phyloP scores from a whole-genome alignment of 2,888 invertebrate genomes.

The Philhelius pedissequus region DNA sequence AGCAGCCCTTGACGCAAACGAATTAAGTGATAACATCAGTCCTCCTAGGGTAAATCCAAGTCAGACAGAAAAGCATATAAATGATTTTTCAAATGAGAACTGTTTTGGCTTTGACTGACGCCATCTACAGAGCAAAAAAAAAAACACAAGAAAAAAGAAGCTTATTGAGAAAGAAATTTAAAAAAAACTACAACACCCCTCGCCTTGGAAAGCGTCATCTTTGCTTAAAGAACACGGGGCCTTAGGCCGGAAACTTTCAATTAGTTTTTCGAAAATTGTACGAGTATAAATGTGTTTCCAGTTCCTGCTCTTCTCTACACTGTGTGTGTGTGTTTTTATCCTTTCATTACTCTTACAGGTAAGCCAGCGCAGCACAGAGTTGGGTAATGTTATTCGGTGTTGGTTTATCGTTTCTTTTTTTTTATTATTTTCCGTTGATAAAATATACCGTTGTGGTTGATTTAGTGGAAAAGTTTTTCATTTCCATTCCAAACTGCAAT shows the following conservation, averaged over 20 bases:
- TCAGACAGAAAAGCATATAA: conserved; percentile 23
- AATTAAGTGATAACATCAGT: conserved; percentile 61
- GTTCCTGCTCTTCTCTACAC: conserved; percentile 1
- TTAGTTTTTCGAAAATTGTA: conserved; percentile 61
- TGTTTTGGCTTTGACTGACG: conserved; percentile 22
- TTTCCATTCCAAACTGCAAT: conserved; percentile 31
- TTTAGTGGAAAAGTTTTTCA: conserved; percentile 64
- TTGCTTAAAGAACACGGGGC: conserved; percentile 12
- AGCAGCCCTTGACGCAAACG: conserved; percentile 54
- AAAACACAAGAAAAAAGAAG: not conserved
- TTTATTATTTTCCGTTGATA: conserved; percentile 4
- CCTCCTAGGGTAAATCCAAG: conserved; percentile 16
- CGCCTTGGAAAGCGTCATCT: conserved; percentile 9
- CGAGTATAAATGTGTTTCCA: conserved; percentile 36
- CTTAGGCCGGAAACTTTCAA: conserved; percentile 61
- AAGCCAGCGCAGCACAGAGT: not conserved
- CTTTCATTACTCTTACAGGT: not conserved
- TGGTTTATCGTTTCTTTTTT: conserved; percentile 16
- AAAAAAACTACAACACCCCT: not conserved
- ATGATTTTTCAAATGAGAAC: conserved; percentile 58
- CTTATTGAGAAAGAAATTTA: not conserved
- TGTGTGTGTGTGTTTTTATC: not conserved
- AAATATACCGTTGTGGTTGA: conserved; percentile 50
- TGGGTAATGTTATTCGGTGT: conserved; percentile 39
- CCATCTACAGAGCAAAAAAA: not conserved